A percentile compares a stretch with the other conserved stretches of the same genome.
phyloP scores from a whole-genome alignment of 2,888 invertebrate genomes.

The Stenoptilia bipunctidactyla region DNA sequence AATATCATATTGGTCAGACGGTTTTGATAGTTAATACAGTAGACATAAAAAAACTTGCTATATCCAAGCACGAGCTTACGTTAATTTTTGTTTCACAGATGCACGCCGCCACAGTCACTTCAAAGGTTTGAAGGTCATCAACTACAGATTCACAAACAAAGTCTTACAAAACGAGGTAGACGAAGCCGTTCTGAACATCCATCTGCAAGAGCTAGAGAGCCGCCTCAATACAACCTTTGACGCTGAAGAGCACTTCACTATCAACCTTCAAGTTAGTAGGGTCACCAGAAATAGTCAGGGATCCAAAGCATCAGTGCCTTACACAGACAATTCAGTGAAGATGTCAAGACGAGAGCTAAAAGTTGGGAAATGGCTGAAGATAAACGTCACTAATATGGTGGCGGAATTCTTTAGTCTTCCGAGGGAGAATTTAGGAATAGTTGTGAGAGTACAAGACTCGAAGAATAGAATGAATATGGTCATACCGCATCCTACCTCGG shows the following conservation, averaged over 20 bases:
- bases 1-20: neutral
- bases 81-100: slow-evolving; percentile 58
- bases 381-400: slow-evolving; percentile 82
- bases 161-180: slow-evolving; percentile 77
- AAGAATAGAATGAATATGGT: slow-evolving; percentile 74
- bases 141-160: slow-evolving; percentile 80
- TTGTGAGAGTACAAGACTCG: slow-evolving; percentile 77
- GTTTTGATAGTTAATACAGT: neutral
- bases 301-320: slow-evolving; percentile 47
- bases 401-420: slow-evolving; percentile 83
- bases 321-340: slow-evolving; percentile 48
- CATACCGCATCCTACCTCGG: slow-evolving; percentile 77
- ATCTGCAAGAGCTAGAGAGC: slow-evolving; percentile 66
- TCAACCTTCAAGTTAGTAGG: slow-evolving; percentile 50
- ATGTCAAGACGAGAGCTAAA: slow-evolving; percentile 63
- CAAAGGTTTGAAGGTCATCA: slow-evolving; percentile 76
- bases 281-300: slow-evolving; percentile 52
- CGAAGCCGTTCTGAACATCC: slow-evolving; percentile 78
- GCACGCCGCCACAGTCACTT: slow-evolving; percentile 76
- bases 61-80: neutral
- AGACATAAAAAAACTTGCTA: slow-evolving; percentile 1
- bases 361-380: slow-evolving; percentile 78
- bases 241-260: slow-evolving; percentile 44
- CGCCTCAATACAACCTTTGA: slow-evolving; percentile 37
- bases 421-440: slow-evolving; percentile 81